Percentiles rank a stretch among this genome's conserved stretches.
These are phyloP conservation scores for Cylloceria caligata DNA, from an alignment of 2,888 invertebrate species.

Conservation along the genomic window DNA sequence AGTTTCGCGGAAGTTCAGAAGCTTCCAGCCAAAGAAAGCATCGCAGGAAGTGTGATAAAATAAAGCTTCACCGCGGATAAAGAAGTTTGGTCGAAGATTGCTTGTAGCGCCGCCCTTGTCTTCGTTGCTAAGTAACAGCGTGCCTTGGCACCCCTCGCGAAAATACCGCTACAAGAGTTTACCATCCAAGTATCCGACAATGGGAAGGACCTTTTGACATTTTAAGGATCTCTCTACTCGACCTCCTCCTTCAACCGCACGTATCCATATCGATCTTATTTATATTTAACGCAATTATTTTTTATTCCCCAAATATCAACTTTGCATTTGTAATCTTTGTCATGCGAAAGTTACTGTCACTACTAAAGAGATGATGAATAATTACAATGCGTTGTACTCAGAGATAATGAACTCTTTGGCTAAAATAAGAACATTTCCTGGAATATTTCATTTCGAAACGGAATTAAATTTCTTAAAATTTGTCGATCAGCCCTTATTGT, in stretches of 20 bases:
- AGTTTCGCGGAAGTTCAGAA: neutral
- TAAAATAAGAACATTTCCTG: too few relatives aligned
- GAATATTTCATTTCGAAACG: too few relatives aligned
- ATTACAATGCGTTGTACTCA: too few relatives aligned
- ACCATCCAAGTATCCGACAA: constrained; percentile 45
- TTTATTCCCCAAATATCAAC: neutral
- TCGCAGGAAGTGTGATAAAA: constrained; percentile 69
- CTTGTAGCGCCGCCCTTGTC: constrained; percentile 34
- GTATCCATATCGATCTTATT: neutral
- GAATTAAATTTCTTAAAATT: too few relatives aligned
- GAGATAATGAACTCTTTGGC: too few relatives aligned
- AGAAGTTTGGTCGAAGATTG: constrained; percentile 52
- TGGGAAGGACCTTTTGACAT: constrained; percentile 78
- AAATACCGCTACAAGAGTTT: constrained; percentile 56
- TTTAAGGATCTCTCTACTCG: constrained; percentile 71
- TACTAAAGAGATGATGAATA: too few relatives aligned
- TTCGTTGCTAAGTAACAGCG: constrained; percentile 72
- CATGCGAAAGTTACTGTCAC: too few relatives aligned
- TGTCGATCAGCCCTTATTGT: too few relatives aligned
- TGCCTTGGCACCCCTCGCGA: constrained; percentile 60
- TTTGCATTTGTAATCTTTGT: neutral
- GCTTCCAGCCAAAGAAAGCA: neutral
- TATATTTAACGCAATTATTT: constrained; percentile 1
- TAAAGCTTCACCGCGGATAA: constrained; percentile 65
- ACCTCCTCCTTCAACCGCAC: constrained; percentile 17